Percentiles rank a stretch among this genome's conserved stretches.
Conservation (phyloP, 2,888 invertebrate genomes). For the Bruchidius siliquastri region DNA sequence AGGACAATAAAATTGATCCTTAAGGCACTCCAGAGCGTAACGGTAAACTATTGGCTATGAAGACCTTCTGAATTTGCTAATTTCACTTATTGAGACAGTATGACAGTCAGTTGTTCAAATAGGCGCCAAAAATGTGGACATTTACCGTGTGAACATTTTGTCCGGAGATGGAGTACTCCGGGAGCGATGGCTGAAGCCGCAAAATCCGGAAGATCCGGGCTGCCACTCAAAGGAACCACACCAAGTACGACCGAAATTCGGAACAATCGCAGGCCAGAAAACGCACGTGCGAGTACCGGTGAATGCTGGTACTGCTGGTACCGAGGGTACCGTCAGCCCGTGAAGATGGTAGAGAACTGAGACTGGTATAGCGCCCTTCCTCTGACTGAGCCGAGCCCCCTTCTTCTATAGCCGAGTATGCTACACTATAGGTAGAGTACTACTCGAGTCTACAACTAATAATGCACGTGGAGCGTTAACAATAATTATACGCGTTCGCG, state of each 20-base stretch:
- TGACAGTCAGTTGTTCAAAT: no score
- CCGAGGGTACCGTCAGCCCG: neutral
- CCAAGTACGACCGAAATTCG: neutral
- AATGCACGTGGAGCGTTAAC: neutral
- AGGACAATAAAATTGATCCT: no score
- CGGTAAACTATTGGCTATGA: no score
- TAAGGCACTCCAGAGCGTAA: no score
- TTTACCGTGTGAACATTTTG: neutral
- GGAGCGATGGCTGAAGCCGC: neutral
- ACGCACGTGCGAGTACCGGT: neutral
- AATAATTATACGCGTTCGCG: neutral
- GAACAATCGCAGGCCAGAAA: neutral
- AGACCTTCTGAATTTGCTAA: no score
- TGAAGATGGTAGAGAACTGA: neutral
- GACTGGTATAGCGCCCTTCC: neutral
- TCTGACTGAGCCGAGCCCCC: neutral
- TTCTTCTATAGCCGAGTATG: neutral
- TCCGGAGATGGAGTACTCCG: neutral
- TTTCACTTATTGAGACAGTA: no score
- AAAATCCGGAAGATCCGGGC: neutral
- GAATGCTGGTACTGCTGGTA: neutral
- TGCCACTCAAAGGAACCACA: neutral
- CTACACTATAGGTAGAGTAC: neutral
- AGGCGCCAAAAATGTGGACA: no score
- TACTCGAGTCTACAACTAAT: neutral